phyloP scores from a whole-genome alignment of 2,888 invertebrate species.

The Caenorhabditis imperialis region DNA sequence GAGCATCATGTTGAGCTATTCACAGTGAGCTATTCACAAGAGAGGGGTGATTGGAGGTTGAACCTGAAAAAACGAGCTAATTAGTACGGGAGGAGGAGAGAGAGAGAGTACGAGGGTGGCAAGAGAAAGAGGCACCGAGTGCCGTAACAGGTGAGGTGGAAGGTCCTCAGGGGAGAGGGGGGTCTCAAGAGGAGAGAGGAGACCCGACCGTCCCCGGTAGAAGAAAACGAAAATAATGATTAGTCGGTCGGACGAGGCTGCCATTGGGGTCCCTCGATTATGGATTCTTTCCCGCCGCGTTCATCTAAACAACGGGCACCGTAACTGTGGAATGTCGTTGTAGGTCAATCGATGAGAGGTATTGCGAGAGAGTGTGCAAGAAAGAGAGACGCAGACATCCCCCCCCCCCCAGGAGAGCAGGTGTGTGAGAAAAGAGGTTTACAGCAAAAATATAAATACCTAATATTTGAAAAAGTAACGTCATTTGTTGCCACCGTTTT shows the following conservation, averaged over 20 bases:
- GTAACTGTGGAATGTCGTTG: too few species aligned
- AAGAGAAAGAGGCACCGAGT: conserved; percentile 2
- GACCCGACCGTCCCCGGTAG: background rate
- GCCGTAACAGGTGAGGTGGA: conserved; percentile 5
- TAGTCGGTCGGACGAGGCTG: background rate
- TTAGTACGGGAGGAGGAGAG: background rate
- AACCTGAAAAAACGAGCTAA: conserved; percentile 6
- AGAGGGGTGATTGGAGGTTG: background rate
- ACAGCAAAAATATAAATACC: too few species aligned
- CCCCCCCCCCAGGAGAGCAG: too few species aligned
- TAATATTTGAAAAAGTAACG: too few species aligned
- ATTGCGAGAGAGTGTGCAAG: too few species aligned
- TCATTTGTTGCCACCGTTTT: too few species aligned
- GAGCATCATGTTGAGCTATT: conserved; percentile 38
- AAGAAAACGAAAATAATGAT: background rate
- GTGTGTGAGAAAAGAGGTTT: too few species aligned
- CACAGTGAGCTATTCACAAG: conserved; percentile 37
- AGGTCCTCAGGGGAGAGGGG: background rate
- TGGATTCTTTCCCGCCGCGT: too few species aligned
- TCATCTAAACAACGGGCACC: too few species aligned
- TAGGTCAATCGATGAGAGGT: too few species aligned
- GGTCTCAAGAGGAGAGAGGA: background rate
- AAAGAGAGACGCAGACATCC: too few species aligned
- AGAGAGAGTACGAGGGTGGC: background rate
- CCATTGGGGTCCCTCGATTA: too few species aligned